Base-by-base conservation (phyloP, 1,140 invertebrate genomes). In the Sitophilus oryzae region DNA sequence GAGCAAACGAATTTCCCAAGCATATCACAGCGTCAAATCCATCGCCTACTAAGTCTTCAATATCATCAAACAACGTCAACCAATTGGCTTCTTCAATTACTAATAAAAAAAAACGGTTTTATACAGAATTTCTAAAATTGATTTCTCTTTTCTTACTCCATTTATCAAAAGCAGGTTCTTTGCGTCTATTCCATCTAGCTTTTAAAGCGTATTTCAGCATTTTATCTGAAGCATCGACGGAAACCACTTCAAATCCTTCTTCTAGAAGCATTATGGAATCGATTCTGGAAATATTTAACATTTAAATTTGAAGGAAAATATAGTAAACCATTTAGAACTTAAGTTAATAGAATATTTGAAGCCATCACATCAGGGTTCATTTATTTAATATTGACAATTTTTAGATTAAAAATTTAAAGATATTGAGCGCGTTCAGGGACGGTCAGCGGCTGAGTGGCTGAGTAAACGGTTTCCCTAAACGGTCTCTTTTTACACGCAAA, bases 141-240 rank as follows among this genome's bases (percentile, higher is more conserved):
- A 30, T 30, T 11, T 5, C 25, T 11, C 25, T 5, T 19, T 48
- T 52, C 77, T 77, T 74, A 93, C 89, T 74, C 90, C 90, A 93
- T 34, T 84, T 80, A 62, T 93, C 88, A 64, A 90, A 93, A 45
- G 79, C 80, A 0, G 73, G 57, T 64, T 93, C 86, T 64, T 86
- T 89, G 56, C 91, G 75, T 14, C 88, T 78, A 30, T 85, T 80
- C 89, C 91, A 93, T 41, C 90, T 76, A 6, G 88, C 81, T 63
- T 91, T 90, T 1, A 92, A 72, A 0, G 91, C 91, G 65, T 91
- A 84, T 66, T 93, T 93, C 44, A 93, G 70, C 90, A 93, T 93
- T 73, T 93, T 92, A 66, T 93, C 91, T 0, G 89, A 92, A 0
- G 90, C 89, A 74, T 93, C 91, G 1, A 88, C 81, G 14, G 89